Conservation (phyloP, 2,113 vertebrate species). For the Miniopterus natalensis region DNA sequence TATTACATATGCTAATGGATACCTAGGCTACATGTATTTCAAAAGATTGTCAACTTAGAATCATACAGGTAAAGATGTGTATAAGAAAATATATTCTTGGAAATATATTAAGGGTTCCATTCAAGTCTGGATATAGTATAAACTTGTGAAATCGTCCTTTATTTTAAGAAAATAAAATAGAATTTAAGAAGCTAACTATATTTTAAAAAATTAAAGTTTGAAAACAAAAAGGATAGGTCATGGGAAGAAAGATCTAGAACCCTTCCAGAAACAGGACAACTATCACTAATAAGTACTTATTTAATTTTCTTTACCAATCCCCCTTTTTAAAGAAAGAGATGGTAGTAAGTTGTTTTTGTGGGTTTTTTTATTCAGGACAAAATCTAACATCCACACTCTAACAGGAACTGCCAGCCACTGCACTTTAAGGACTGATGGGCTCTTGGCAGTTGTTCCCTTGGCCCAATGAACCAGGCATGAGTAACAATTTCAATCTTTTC, state of each 20-base stretch:
- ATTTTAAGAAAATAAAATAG: neutral
- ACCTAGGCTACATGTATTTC: neutral
- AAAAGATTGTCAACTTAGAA: conserved; percentile 9
- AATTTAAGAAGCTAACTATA: conserved; percentile 21
- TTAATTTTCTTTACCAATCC: neutral
- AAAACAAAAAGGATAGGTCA: neutral
- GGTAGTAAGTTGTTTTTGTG: neutral
- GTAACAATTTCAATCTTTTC: conserved; percentile 31
- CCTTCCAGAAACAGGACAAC: neutral
- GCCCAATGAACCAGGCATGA: neutral
- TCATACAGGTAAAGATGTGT: neutral
- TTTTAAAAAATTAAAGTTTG: neutral
- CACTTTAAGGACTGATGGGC: neutral
- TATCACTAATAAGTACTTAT: neutral
- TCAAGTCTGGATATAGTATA: neutral
- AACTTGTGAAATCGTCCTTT: neutral
- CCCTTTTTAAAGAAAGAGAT: neutral
- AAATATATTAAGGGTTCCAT: neutral
- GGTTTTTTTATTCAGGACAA: neutral
- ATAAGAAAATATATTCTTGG: neutral
- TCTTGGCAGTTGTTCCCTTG: neutral
- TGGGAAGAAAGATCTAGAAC: neutral
- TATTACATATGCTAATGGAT: neutral
- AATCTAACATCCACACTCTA: neutral
- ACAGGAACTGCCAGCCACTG: neutral